phyloP scores from a whole-genome alignment of 2,888 invertebrate species.

The Dolomedes plantarius region DNA sequence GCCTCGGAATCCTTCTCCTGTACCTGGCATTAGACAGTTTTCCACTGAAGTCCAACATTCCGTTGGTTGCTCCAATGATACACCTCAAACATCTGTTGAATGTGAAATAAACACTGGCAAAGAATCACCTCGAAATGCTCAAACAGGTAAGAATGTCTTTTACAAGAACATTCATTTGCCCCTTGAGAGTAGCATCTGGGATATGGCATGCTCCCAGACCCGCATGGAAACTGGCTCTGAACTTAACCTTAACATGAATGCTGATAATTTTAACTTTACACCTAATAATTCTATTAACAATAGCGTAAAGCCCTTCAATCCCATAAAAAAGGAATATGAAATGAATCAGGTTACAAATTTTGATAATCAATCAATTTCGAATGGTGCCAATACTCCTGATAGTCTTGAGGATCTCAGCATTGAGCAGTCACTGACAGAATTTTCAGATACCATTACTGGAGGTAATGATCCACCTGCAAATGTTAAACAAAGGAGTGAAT shows the following conservation, averaged over 20 bases:
- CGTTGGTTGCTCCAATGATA: constrained; percentile 28
- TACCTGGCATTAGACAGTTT: constrained; percentile 65
- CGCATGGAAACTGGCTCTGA: constrained; percentile 58
- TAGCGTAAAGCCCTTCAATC: constrained; percentile 24
- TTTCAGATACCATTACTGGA: not conserved
- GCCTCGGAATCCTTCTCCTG: constrained; percentile 40
- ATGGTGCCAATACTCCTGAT: constrained; percentile 67
- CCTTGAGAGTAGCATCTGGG: constrained; percentile 55
- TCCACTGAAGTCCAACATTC: constrained; percentile 64
- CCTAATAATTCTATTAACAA: not conserved
- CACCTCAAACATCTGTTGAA: constrained; percentile 41
- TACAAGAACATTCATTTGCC: constrained; percentile 38
- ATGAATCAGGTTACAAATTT: not conserved
- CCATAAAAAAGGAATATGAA: constrained; percentile 25
- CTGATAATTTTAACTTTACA: not conserved
- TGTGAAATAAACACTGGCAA: constrained; percentile 41
- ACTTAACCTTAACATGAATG: constrained; percentile 49
- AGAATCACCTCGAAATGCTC: constrained; percentile 26
- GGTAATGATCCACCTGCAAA: too few relatives aligned
- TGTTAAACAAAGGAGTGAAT: constrained; percentile 4
- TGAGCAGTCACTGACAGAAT: constrained; percentile 1
- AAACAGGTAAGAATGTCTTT: constrained; percentile 58
- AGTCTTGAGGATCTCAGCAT: constrained; percentile 62
- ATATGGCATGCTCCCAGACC: constrained; percentile 53
- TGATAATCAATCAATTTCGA: constrained; percentile 17